Conservation (phyloP, 2,888 invertebrate genomes). For the Polietes domitor region DNA sequence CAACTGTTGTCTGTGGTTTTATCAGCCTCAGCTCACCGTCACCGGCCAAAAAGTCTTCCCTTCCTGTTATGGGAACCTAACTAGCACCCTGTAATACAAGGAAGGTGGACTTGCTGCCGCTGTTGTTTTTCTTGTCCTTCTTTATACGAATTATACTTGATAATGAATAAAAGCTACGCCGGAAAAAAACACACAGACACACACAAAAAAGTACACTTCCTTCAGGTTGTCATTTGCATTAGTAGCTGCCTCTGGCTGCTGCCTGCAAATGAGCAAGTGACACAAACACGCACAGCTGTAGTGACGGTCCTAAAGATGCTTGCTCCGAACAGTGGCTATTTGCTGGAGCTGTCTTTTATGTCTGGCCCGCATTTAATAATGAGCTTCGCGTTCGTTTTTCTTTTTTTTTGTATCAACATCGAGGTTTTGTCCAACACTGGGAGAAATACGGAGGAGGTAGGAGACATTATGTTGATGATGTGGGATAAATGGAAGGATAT, state of each 20-base stretch:
- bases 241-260: neutral
- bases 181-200: neutral
- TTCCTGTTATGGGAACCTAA: neutral
- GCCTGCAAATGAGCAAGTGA: slow-evolving; percentile 2
- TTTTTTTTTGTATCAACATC: slow-evolving; percentile 40
- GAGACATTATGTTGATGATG: too few species aligned
- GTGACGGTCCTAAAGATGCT: neutral
- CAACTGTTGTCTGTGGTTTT: neutral
- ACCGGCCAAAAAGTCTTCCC: neutral
- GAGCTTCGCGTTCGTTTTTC: neutral
- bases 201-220: slow-evolving; percentile 30
- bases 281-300: neutral
- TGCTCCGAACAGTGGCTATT: slow-evolving; percentile 10
- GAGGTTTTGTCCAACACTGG: neutral
- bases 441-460: too few species aligned
- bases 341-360: slow-evolving; percentile 50
- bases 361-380: slow-evolving; percentile 54
- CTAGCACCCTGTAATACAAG: neutral
- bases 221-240: slow-evolving; percentile 47
- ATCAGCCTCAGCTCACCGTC: neutral
- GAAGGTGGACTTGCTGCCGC: neutral
- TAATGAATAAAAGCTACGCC: slow-evolving; percentile 32
- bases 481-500: too few species aligned
- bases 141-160: slow-evolving; percentile 20
- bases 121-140: neutral